phyloP scores from a whole-genome alignment of 2,113 vertebrate species.

The Parus major region DNA sequence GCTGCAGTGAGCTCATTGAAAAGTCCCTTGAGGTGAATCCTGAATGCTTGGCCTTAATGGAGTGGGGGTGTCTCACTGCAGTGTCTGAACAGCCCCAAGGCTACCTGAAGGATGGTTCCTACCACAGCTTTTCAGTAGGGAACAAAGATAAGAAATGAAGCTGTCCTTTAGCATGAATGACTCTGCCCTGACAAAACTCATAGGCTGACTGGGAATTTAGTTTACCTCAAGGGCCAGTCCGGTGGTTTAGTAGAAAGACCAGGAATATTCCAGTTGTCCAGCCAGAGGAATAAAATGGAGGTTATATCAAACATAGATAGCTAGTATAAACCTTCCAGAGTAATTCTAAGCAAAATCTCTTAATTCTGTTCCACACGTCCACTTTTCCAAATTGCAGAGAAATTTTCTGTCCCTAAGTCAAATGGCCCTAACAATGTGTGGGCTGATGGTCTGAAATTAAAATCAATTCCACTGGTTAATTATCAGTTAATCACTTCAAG shows the following conservation, averaged over 20 bases:
- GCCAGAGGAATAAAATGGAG: not conserved
- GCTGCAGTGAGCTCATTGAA: not conserved
- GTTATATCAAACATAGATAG: not conserved
- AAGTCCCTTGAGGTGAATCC: not conserved
- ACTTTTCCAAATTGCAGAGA: conserved; percentile 33
- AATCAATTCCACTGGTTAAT: conserved; percentile 66
- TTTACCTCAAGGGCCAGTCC: not conserved
- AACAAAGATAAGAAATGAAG: not conserved
- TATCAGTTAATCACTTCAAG: conserved; percentile 62
- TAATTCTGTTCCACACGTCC: not conserved
- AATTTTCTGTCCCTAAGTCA: conserved; percentile 36
- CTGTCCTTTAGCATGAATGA: not conserved
- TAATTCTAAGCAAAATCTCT: not conserved
- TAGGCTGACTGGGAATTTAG: not conserved
- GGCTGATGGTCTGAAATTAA: conserved; percentile 26
- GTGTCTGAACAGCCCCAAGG: not conserved
- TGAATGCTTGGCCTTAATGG: not conserved
- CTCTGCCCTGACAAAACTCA: not conserved
- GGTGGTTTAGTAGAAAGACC: not conserved
- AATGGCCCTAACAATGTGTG: conserved; percentile 4
- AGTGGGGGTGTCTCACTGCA: not conserved
- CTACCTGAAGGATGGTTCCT: not conserved
- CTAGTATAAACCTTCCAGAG: not conserved
- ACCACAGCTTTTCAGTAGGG: not conserved
- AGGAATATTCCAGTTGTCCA: not conserved